Evolutionary conservation across 1,140 invertebrate genomes (phyloP).

Genomic region (Rhagoletis zephyria): DNA sequence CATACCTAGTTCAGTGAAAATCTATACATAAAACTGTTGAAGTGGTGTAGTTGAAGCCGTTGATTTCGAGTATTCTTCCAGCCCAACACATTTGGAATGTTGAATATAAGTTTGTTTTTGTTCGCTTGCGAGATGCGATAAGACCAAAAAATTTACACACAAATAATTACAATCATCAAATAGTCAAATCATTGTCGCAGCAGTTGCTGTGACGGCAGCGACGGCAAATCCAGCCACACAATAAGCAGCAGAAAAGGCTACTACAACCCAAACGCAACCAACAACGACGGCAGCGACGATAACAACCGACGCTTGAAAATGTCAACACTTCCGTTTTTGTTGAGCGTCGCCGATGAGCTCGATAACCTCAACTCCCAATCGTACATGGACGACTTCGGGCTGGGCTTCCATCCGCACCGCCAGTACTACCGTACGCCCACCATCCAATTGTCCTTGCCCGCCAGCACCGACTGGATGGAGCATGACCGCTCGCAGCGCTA

Average conservation of each 20-base stretch:
- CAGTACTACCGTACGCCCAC: conserved; percentile 70
- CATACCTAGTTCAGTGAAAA: too few species aligned
- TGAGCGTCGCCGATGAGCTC: conserved; percentile 72
- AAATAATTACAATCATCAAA: too few species aligned
- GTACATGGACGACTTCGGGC: conserved; percentile 71
- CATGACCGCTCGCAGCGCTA: conserved; percentile 64
- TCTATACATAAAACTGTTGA: too few species aligned
- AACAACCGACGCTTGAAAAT: conserved; percentile 61
- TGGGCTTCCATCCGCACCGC: conserved; percentile 72
- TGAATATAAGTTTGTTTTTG: too few species aligned
- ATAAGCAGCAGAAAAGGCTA: conserved; percentile 38
- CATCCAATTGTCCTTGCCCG: conserved; percentile 70
- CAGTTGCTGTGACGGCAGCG: not conserved
- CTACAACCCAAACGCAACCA: conserved; percentile 53
- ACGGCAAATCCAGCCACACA: conserved; percentile 2
- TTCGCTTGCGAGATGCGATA: too few species aligned
- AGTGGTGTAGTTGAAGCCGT: not conserved
- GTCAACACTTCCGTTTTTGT: conserved; percentile 70
- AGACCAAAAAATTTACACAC: too few species aligned
- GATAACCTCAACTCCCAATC: conserved; percentile 71
- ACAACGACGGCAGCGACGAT: conserved; percentile 50
- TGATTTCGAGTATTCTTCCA: not conserved
- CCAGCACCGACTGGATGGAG: conserved; percentile 69
- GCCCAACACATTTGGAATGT: not conserved
- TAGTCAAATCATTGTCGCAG: not conserved